Evolutionary conservation across 2,888 invertebrate genomes (phyloP).

Genomic region (Oscheius sp.): DNA sequence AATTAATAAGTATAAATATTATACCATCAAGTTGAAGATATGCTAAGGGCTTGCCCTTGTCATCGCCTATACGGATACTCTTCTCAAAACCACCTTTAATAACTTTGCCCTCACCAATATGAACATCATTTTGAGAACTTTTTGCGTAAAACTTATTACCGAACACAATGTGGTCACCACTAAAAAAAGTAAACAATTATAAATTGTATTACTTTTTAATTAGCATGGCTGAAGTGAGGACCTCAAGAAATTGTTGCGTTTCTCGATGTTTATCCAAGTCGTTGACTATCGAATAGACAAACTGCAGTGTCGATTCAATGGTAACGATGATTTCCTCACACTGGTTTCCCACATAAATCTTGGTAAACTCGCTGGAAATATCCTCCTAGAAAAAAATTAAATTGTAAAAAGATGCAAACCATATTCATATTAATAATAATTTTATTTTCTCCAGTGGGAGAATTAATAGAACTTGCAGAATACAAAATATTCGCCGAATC

Average conservation of each 20-base stretch:
- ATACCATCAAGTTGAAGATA: constrained; percentile 35
- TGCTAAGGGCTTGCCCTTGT: constrained; percentile 1
- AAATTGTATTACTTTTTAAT: background rate
- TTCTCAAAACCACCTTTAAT: constrained; percentile 36
- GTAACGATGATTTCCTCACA: constrained; percentile 8
- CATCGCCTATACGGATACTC: constrained; percentile 26
- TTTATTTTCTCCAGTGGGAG: background rate
- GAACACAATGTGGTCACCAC: constrained; percentile 17
- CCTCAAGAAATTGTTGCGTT: constrained; percentile 27
- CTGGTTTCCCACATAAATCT: background rate
- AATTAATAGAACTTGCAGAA: background rate
- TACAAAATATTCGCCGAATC: constrained; percentile 19
- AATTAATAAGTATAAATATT: background rate
- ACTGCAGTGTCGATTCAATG: background rate
- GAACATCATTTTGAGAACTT: constrained; percentile 7
- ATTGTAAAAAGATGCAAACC: background rate
- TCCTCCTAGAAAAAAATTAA: constrained; percentile 1
- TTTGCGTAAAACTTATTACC: constrained; percentile 25
- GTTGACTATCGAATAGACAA: background rate
- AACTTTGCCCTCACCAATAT: constrained; percentile 32
- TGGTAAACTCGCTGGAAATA: background rate
- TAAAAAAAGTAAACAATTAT: too few relatives aligned
- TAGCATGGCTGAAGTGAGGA: constrained; percentile 14
- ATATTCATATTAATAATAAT: background rate
- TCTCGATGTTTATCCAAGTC: constrained; percentile 5